Evolutionary conservation across 2,888 invertebrate genomes (phyloP).

Genomic region (Blastobasis adustella): DNA sequence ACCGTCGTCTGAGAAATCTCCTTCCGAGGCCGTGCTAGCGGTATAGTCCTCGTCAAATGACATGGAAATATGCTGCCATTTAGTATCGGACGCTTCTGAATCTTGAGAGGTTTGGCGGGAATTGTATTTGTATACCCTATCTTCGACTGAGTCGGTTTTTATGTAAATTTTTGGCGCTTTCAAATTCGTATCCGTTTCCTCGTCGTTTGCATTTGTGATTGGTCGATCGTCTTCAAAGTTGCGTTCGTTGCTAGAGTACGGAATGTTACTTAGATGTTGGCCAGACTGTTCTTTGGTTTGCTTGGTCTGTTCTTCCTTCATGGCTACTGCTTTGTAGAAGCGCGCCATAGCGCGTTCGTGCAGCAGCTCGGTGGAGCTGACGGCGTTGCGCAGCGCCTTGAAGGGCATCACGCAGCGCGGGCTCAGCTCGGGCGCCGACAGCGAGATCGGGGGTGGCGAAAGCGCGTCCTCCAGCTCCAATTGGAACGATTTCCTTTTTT

Average conservation of each 20-base stretch:
- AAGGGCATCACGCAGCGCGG: slow-evolving; percentile 60
- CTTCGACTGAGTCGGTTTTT: slow-evolving; percentile 50
- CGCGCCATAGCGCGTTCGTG: slow-evolving; percentile 89
- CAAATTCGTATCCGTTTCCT: slow-evolving; percentile 1
- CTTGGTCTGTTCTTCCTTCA: slow-evolving; percentile 72
- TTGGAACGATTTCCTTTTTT: slow-evolving; percentile 75
- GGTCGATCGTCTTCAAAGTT: slow-evolving; percentile 20
- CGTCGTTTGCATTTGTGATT: slow-evolving; percentile 16
- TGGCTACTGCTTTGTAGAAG: slow-evolving; percentile 84
- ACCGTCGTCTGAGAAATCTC: slow-evolving; percentile 56
- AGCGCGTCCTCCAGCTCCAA: slow-evolving; percentile 79
- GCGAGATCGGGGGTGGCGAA: slow-evolving; percentile 85
- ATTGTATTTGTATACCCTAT: slow-evolving; percentile 34
- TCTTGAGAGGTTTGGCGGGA: slow-evolving; percentile 41
- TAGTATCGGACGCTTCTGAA: slow-evolving; percentile 43
- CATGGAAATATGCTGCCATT: slow-evolving; percentile 64
- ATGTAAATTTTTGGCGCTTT: slow-evolving; percentile 37
- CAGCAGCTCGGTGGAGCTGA: slow-evolving; percentile 87
- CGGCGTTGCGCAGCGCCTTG: slow-evolving; percentile 80
- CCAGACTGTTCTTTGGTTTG: slow-evolving; percentile 23
- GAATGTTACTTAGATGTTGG: slow-evolving; percentile 49
- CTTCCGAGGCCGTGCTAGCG: slow-evolving; percentile 76
- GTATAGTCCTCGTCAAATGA: slow-evolving; percentile 77
- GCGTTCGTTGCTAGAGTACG: slow-evolving; percentile 31
- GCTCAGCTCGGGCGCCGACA: slow-evolving; percentile 87